Evolutionary conservation across 2,113 vertebrate species (phyloP).

Genomic region (Cottus gobio): DNA sequence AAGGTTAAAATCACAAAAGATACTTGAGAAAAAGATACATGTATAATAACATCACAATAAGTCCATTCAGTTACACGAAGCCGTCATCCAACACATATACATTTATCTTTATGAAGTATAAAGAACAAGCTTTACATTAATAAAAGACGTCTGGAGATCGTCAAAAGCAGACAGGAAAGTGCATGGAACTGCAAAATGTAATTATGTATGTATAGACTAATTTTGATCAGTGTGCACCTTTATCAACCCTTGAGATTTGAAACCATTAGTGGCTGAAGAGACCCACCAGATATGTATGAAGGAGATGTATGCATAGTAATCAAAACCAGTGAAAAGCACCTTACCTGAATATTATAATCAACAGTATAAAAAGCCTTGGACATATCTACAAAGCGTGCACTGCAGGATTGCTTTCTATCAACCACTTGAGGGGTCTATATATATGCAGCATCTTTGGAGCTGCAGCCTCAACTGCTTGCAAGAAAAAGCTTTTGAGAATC

Average conservation of each 20-base stretch:
- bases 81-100: not conserved
- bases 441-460: slow-evolving; percentile 30
- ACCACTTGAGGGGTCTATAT: slow-evolving; percentile 18
- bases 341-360: not conserved
- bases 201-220: not conserved
- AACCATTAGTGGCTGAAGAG: not conserved
- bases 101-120: not conserved
- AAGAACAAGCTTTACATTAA: not conserved
- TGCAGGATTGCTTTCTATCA: not conserved
- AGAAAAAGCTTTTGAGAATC: slow-evolving; percentile 39
- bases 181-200: too few relatives aligned
- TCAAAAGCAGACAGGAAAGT: not conserved
- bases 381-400: not conserved
- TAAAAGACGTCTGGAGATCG: not conserved
- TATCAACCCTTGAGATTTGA: not conserved
- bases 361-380: not conserved
- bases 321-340: slow-evolving; percentile 11
- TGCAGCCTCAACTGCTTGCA: slow-evolving; percentile 42
- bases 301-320: not conserved
- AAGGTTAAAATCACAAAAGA: too few relatives aligned
- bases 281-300: not conserved
- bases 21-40: not conserved
- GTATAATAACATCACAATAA: not conserved
- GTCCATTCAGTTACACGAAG: not conserved
- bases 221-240: not conserved